Conservation (phyloP, 2,888 invertebrate species). For the Pedicia rivosa region DNA sequence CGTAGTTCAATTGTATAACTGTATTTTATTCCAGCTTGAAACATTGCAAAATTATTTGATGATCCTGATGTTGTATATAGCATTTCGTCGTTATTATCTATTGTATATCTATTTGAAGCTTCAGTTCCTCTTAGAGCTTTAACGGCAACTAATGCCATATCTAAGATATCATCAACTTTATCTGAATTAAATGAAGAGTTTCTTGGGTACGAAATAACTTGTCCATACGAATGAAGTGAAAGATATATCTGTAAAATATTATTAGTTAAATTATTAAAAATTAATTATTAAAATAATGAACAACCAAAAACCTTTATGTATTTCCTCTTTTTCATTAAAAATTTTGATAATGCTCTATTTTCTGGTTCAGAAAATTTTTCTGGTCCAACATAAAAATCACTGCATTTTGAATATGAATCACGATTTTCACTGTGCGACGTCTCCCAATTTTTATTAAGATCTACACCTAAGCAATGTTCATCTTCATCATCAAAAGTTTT, state of each 20-base stretch:
- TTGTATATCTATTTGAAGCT: constrained; percentile 25
- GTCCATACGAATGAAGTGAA: constrained; percentile 51
- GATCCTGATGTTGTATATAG: constrained; percentile 39
- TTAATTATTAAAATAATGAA: too few relatives aligned
- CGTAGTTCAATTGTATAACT: constrained; percentile 76
- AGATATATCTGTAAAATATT: too few relatives aligned
- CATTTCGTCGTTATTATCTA: constrained; percentile 27
- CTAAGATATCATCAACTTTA: constrained; percentile 25
- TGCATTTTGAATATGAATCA: constrained; percentile 56
- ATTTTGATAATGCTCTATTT: constrained; percentile 47
- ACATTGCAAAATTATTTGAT: constrained; percentile 82
- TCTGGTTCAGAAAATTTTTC: constrained; percentile 65
- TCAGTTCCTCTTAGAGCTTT: constrained; percentile 24
- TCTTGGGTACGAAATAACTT: constrained; percentile 47
- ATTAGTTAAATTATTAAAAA: too few relatives aligned
- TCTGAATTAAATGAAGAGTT: constrained; percentile 23
- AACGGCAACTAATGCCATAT: constrained; percentile 27
- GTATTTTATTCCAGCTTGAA: constrained; percentile 63
- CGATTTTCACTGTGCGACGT: constrained; percentile 56
- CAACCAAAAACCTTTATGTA: constrained; percentile 47
- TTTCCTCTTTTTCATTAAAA: constrained; percentile 39
- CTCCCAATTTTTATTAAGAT: constrained; percentile 64
- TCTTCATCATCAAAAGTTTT: background rate
- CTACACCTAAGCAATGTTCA: constrained; percentile 48
- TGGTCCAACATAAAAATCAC: constrained; percentile 57